A percentile compares a stretch with the other conserved stretches of the same genome.
Conservation (phyloP, 2,888 invertebrate genomes). For the Nomada ferruginata region DNA sequence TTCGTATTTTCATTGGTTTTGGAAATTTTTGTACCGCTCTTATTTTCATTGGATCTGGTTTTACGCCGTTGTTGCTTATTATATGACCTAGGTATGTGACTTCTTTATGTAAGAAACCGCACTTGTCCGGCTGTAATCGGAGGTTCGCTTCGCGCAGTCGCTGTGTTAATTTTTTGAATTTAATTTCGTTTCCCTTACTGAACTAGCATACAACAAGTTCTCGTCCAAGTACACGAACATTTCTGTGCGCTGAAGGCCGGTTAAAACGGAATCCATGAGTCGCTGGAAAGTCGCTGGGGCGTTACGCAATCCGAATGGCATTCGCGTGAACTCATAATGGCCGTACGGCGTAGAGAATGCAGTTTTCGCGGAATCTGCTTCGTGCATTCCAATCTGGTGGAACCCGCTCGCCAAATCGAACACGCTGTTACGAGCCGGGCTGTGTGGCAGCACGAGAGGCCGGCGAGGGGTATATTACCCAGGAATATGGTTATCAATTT, state of each 20-base stretch:
- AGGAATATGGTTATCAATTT: too few species aligned
- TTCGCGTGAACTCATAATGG: neutral
- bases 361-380: neutral
- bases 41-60: neutral
- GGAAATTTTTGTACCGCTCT: neutral
- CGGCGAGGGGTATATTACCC: too few species aligned
- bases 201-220: neutral
- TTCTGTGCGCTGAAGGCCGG: neutral
- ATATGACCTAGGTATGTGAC: neutral
- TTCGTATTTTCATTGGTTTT: neutral
- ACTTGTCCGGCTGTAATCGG: neutral
- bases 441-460: too few species aligned
- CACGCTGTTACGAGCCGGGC: too few species aligned
- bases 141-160: neutral
- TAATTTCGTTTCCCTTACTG: neutral
- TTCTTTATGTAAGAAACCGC: neutral
- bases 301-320: neutral
- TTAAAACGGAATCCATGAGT: neutral
- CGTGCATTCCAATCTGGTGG: conserved; percentile 2
- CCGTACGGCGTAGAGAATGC: neutral
- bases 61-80: neutral
- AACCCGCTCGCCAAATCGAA: neutral
- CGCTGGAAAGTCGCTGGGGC: neutral
- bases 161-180: neutral
- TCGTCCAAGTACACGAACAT: conserved; percentile 2